Evolutionary conservation across 2,797 vertebrate genomes (phyloP).

Genomic region (Leptatherina wallacei): DNA sequence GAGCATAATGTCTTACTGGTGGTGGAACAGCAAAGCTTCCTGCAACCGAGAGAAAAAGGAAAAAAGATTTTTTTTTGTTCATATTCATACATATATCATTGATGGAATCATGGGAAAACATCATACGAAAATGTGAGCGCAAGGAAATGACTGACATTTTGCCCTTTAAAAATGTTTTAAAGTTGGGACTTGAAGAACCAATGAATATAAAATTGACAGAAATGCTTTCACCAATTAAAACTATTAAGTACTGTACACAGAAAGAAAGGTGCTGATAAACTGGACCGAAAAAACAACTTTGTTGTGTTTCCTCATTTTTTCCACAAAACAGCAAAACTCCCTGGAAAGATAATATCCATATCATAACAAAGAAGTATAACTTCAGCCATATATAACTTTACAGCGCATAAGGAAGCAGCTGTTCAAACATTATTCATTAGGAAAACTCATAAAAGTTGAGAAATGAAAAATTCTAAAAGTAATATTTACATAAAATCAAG

Average conservation of each 20-base stretch:
- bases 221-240: background rate
- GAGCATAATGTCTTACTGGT: constrained; percentile 84
- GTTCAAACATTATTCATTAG: background rate
- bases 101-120: no score
- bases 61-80: no score
- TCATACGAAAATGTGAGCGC: background rate
- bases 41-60: constrained; percentile 52
- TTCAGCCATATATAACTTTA: no score
- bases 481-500: background rate
- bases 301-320: background rate
- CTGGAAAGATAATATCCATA: no score
- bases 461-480: background rate
- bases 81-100: no score
- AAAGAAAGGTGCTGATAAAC: no score
- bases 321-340: no score
- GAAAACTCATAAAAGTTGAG: background rate
- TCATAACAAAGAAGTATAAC: no score
- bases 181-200: background rate
- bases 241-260: no score
- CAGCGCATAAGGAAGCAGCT: background rate
- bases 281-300: background rate
- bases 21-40: constrained; percentile 66
- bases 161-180: background rate
- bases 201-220: background rate
- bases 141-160: background rate